phyloP scores from a whole-genome alignment of 1,140 invertebrate species.

The Lethrus apterus region DNA sequence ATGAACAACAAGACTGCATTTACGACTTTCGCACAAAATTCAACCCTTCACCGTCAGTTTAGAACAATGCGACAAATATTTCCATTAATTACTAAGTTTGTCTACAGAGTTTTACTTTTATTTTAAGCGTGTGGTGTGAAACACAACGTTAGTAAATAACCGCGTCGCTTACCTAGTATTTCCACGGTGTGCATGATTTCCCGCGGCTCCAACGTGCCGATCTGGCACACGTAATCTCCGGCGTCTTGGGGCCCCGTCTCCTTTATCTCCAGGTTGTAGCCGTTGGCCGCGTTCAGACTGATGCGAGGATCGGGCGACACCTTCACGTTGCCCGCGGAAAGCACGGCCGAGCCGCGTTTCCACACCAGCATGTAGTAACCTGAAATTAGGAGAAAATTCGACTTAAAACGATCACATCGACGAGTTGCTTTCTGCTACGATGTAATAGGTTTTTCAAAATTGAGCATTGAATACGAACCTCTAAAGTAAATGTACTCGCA shows the following conservation, averaged over 20 bases:
- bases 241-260: conserved; percentile 50
- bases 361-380: conserved; percentile 49
- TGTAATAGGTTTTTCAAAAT: too few species aligned
- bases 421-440: too few species aligned
- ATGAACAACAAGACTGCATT: too few species aligned
- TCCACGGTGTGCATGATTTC: conserved; percentile 53
- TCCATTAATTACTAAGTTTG: too few species aligned
- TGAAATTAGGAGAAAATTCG: conserved; percentile 28
- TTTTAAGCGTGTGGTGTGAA: too few species aligned
- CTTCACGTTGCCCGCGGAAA: conserved; percentile 50
- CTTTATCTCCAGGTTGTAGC: conserved; percentile 50
- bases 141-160: background rate
- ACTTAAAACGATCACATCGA: too few species aligned
- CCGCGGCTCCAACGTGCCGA: conserved; percentile 48
- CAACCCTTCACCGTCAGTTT: too few species aligned
- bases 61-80: too few species aligned
- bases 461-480: too few species aligned
- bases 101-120: too few species aligned
- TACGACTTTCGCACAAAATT: too few species aligned
- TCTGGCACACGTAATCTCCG: conserved; percentile 54
- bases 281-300: conserved; percentile 45
- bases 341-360: conserved; percentile 52
- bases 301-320: conserved; percentile 52
- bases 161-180: conserved; percentile 48
- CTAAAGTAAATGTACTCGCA: too few species aligned